Evolutionary conservation across 2,888 invertebrate species (phyloP).

Genomic region (Chrysolina haemoptera): DNA sequence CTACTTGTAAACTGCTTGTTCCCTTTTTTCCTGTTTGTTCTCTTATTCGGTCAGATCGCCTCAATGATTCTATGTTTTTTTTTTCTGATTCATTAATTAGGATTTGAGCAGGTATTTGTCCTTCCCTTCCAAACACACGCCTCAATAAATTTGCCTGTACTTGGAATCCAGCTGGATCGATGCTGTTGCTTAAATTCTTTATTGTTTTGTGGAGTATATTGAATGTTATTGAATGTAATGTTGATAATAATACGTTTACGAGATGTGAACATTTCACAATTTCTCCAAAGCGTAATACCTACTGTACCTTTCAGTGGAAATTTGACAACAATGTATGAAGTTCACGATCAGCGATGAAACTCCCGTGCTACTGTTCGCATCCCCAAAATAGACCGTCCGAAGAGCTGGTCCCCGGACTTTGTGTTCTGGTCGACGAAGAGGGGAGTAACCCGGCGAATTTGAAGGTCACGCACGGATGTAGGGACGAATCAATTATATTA

Average conservation of each 20-base stretch:
- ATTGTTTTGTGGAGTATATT: too few relatives aligned
- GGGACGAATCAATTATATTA: constrained; percentile 46
- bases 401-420: constrained; percentile 31
- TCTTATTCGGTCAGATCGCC: too few relatives aligned
- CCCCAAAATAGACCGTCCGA: constrained; percentile 48
- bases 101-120: too few relatives aligned
- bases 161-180: too few relatives aligned
- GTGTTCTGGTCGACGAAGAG: constrained; percentile 36
- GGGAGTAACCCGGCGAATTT: constrained; percentile 36
- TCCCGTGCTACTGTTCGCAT: constrained; percentile 35
- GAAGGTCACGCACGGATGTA: constrained; percentile 47
- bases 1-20: too few relatives aligned
- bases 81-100: too few relatives aligned
- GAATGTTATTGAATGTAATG: too few relatives aligned
- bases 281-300: neutral
- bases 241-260: neutral
- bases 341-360: neutral
- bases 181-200: too few relatives aligned
- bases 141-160: too few relatives aligned
- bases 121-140: too few relatives aligned
- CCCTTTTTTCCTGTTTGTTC: too few relatives aligned
- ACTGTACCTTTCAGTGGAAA: neutral
- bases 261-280: neutral
- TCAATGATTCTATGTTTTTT: too few relatives aligned
- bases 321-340: constrained; percentile 2